Percentiles rank a stretch among this genome's conserved stretches.
Evolutionary conservation across 2,113 vertebrate species (phyloP).

Genomic region (Paraplagusia blochii): DNA sequence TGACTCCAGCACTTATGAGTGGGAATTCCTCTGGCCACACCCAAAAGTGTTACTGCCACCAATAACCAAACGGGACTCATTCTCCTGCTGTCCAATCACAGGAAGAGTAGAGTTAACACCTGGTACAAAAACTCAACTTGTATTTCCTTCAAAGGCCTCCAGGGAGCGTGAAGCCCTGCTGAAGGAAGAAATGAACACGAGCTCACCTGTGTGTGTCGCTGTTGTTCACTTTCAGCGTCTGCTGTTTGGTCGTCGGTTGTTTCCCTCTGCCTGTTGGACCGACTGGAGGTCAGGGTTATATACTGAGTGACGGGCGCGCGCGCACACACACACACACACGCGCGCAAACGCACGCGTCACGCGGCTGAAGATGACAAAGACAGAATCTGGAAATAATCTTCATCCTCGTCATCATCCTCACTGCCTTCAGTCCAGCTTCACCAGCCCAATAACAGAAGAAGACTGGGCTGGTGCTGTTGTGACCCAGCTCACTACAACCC

Average conservation of each 20-base stretch:
- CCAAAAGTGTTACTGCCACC: conserved; percentile 66
- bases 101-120: too few species aligned
- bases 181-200: too few species aligned
- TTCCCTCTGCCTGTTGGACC: conserved; percentile 6
- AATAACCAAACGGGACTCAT: conserved; percentile 70
- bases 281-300: conserved; percentile 34
- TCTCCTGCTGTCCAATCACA: conserved; percentile 63
- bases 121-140: too few species aligned
- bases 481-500: too few species aligned
- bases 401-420: not conserved
- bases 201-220: not conserved
- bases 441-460: too few species aligned
- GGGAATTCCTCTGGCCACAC: conserved; percentile 55
- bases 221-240: not conserved
- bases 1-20: conserved; percentile 80
- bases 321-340: conserved; percentile 9
- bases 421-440: too few species aligned
- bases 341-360: not conserved
- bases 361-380: not conserved
- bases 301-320: conserved; percentile 16
- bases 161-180: too few species aligned
- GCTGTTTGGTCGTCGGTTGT: conserved; percentile 3
- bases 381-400: conserved; percentile 7
- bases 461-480: too few species aligned
- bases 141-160: too few species aligned